Evolutionary conservation across 92 coral and sea anemone genomes (phyloP), one percentile per base, ranked within the genome.

Genomic region (Galaxea fascicularis): DNA sequence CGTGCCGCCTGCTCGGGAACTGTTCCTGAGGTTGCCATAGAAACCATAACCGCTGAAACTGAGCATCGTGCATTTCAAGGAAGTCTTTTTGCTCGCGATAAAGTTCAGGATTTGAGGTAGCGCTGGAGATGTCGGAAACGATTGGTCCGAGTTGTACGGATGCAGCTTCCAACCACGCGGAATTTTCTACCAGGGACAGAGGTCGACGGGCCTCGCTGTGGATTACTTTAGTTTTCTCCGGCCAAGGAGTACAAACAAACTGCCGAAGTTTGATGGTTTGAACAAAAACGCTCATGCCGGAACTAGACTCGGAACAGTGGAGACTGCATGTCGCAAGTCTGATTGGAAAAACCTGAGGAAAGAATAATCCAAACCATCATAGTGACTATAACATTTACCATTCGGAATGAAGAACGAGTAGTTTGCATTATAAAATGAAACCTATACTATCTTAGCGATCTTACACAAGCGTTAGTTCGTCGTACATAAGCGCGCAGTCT

Each of bases 81-180:
- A 97, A 97, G 58, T 86, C 95, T 69, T 88, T 95, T 85, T 97
- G 99, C 75, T 89, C 94, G 28, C 76, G 89, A 41, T 80, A 76
- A 62, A 78, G 88, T 66, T 93, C 91, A 58, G 90, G 79, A 20
- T 44, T 74, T 51, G 78, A 72, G 45, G 85, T 82, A 41, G 95
- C 99, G 82, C 87, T 27, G 69, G 95, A 94, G 5, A 95, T 41
- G 85, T 97, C 99, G 49, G 98, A 90, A 26, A 95, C 89, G 16
- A 97, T 83, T 11, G 99, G 99, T 15, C 99, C 99, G 4, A 93
- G 79, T 45, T 95, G 96, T 10, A 91, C 80, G 26, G 90, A 84
- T 1, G 95, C 99, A 1, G 97, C 99, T 39, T 97, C 97, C 45
- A 97, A 91, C 99, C 99, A 97, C 11, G 93, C 69, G 10, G 93